phyloP scores from a whole-genome alignment of 1,140 invertebrate species.

The Drosophila parvula region DNA sequence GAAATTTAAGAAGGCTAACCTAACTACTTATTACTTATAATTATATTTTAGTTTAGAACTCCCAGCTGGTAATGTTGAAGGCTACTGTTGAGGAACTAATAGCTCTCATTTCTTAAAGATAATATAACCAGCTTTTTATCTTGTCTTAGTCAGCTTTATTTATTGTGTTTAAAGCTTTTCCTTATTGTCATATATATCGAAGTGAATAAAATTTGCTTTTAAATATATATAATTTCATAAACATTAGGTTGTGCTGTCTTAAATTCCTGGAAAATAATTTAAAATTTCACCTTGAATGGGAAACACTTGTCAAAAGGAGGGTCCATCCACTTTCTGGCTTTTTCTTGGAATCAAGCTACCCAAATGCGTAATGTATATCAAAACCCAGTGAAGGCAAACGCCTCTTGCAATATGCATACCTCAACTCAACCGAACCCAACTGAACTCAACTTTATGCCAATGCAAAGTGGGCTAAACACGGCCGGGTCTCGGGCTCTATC shows the following conservation, averaged over 20 bases:
- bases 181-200: too few relatives aligned
- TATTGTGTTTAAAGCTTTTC: too few relatives aligned
- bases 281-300: neutral
- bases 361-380: neutral
- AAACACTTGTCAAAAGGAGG: neutral
- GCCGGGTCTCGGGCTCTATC: conserved; percentile 31
- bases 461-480: conserved; percentile 78
- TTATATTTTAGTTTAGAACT: too few relatives aligned
- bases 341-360: neutral
- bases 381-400: neutral
- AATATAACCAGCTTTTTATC: too few relatives aligned
- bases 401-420: conserved; percentile 34
- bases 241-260: neutral
- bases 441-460: conserved; percentile 35
- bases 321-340: neutral
- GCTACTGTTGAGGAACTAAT: too few relatives aligned
- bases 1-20: too few relatives aligned
- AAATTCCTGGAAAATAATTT: neutral
- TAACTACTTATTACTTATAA: too few relatives aligned
- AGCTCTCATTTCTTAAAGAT: too few relatives aligned
- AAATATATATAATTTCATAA: neutral
- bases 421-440: conserved; percentile 6
- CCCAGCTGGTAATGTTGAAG: too few relatives aligned
- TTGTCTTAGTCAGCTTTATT: too few relatives aligned
- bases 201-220: neutral